Percentiles rank a stretch among this genome's conserved stretches.
phyloP scores from a whole-genome alignment of 2,797 vertebrate species.

The Siniperca obscura region DNA sequence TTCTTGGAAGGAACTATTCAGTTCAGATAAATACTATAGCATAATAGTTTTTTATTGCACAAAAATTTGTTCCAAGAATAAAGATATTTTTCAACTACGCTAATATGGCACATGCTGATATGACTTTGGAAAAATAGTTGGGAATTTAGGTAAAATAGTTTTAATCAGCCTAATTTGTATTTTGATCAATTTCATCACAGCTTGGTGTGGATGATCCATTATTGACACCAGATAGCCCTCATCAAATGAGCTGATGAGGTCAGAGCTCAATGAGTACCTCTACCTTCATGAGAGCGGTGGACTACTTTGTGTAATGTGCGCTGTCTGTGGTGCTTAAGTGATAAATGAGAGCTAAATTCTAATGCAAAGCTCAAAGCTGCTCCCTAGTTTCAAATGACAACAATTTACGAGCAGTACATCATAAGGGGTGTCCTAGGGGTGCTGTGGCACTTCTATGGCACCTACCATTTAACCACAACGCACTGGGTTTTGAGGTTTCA shows the following conservation, averaged over 20 bases:
- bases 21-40: not conserved
- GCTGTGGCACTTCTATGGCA: not conserved
- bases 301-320: not conserved
- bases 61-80: not conserved
- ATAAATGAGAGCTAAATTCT: conserved; percentile 3
- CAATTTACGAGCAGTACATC: not conserved
- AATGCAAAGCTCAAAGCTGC: conserved; percentile 8
- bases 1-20: not conserved
- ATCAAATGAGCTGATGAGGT: conserved; percentile 9
- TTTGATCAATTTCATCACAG: not conserved
- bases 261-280: not conserved
- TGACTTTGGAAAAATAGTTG: not conserved
- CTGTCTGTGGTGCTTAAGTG: conserved; percentile 17
- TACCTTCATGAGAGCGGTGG: not conserved
- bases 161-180: not conserved
- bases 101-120: not conserved
- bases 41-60: not conserved
- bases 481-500: not conserved
- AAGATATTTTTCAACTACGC: not conserved
- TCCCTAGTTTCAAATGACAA: conserved; percentile 1
- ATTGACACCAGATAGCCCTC: conserved; percentile 2
- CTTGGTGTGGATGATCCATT: not conserved
- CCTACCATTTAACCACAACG: not conserved
- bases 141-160: not conserved
- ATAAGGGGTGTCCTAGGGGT: not conserved